Conservation (phyloP, 2,113 vertebrate species). For the Clarias batrachus region DNA sequence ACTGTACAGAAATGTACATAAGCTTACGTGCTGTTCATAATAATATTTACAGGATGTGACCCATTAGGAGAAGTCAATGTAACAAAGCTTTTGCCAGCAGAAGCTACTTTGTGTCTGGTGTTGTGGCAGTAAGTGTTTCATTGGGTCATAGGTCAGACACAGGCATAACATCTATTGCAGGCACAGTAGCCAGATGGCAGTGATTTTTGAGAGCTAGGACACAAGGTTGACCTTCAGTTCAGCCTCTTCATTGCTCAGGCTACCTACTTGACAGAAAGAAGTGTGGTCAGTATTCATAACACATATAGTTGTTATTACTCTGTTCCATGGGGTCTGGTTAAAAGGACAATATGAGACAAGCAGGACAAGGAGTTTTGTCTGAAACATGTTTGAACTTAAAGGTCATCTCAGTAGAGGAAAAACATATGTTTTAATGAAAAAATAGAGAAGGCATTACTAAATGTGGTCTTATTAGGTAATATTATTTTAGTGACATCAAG, state of each 20-base stretch:
- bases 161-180: constrained; percentile 49
- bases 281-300: constrained; percentile 43
- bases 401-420: constrained; percentile 33
- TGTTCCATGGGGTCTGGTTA: neutral
- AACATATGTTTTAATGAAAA: constrained; percentile 18
- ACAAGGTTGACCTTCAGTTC: constrained; percentile 30
- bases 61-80: neutral
- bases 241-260: constrained; percentile 32
- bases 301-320: constrained; percentile 33
- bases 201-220: constrained; percentile 39
- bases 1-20: neutral
- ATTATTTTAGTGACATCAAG: neutral
- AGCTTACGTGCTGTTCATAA: constrained; percentile 27
- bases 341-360: constrained; percentile 4
- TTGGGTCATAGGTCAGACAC: constrained; percentile 49
- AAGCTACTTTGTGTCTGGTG: constrained; percentile 23
- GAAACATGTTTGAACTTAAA: constrained; percentile 31
- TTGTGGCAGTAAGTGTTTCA: constrained; percentile 36
- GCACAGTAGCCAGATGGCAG: constrained; percentile 44
- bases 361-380: neutral
- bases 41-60: constrained; percentile 27
- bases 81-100: neutral
- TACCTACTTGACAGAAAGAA: constrained; percentile 23
- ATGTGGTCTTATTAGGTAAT: neutral
- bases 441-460: neutral